Base-by-base conservation (phyloP, 2,113 vertebrate species). In the Saccopteryx leptura region DNA sequence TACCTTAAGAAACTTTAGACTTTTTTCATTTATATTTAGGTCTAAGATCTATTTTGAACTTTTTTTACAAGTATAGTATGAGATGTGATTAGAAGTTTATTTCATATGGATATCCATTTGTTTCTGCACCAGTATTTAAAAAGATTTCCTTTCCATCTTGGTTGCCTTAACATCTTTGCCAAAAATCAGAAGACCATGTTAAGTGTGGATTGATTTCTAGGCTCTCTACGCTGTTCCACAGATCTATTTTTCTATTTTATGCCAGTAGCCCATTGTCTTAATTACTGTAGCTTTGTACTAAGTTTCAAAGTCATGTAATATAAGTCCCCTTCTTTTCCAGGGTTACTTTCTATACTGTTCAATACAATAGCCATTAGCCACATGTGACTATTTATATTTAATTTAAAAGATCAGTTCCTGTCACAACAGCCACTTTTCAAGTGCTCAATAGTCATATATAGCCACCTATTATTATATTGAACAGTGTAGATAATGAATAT, bases 261-360 rank as follows among this genome's bases (percentile, higher is more conserved):
- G 66, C 9, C 31, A 75, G 54, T 52, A 88, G 65, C 46, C 72
- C 31, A 88, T 10, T 75, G 14, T 87, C 39, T 82, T 68, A 91
- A 88, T 91, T 84, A 88, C 31, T 50, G 23, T 82, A 92, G 52
- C 46, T 93, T 91, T 87, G 52, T 76, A 81, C 52, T 48, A 93
- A 65, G 24, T 91, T 81, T 91, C 66, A 84, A 75, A 87, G 33
- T 66, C 56, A 84, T 33, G 14, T 39, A 79, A 28, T 72, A 5
- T 61, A 91, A 65, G 33, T 33, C 19, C 6, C 24, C 68, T 58
- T 90, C 17, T 65, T 61, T 80, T 91, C 75, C 28, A 81, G 52
- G 11, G 21, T 69, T 85, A 85, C 74, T 58, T 91, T 89, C 88
- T 76, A 33, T 8, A 89, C 48, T 83, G 46, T 88, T 88, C 54